Percentiles rank a stretch among this genome's conserved stretches.
Evolutionary conservation across 2,113 vertebrate genomes (phyloP).

Genomic region (Gymnorhina tibicen): DNA sequence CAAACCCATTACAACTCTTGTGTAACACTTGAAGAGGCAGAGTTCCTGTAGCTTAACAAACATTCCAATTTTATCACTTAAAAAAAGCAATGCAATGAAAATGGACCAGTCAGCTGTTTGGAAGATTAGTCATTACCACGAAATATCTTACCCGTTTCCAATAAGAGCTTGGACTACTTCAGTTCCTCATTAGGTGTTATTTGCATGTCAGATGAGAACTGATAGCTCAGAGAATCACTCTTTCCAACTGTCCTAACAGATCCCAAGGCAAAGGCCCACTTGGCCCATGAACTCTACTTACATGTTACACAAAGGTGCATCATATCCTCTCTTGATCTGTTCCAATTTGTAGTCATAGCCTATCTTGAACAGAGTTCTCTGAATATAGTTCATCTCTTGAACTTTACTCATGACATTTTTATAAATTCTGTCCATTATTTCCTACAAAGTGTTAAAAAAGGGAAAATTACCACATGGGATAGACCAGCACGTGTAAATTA

Average conservation of each 20-base stretch:
- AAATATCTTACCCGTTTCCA: background rate
- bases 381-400: constrained; percentile 90
- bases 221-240: background rate
- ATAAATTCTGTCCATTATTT: constrained; percentile 99
- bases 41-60: background rate
- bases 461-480: background rate
- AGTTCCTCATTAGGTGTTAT: background rate
- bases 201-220: background rate
- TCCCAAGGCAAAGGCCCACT: background rate
- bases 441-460: constrained; percentile 70
- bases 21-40: background rate
- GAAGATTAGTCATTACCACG: background rate
- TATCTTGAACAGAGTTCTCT: constrained; percentile 91
- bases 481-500: background rate
- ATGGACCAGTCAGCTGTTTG: background rate
- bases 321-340: constrained; percentile 92
- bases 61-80: background rate
- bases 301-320: constrained; percentile 93
- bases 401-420: constrained; percentile 98
- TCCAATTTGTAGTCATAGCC: constrained; percentile 95
- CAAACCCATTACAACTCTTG: background rate
- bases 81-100: background rate
- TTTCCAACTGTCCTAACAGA: background rate
- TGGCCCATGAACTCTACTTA: constrained; percentile 65
- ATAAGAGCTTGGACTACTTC: background rate